Evolutionary conservation across 37 sponge, comb jelly and placozoan species (phyloP).

Genomic region (Ephydatia muelleri): DNA sequence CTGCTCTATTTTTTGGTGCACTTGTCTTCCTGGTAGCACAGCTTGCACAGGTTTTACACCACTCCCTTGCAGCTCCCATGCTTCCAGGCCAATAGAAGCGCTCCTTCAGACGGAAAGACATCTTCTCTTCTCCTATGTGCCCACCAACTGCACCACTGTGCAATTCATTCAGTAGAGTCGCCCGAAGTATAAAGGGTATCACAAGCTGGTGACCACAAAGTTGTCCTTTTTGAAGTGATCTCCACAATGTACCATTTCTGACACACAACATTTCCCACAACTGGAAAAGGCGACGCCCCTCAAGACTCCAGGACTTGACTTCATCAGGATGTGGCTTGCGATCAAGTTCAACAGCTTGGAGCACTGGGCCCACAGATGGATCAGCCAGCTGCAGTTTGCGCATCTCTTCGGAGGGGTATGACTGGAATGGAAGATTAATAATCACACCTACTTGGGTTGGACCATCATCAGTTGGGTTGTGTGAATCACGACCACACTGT

Average conservation of each 20-base stretch:
- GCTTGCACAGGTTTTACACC: no score
- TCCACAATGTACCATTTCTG: no score
- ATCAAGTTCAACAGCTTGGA: not conserved
- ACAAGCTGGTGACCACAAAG: not conserved
- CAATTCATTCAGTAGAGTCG: not conserved
- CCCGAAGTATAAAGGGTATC: not conserved
- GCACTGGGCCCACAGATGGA: not conserved
- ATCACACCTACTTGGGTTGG: not conserved
- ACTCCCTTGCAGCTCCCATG: no score
- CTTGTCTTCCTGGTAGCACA: no score
- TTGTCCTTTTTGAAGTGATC: not conserved
- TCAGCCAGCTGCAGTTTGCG: conserved; percentile 31
- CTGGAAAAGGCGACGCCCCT: conserved; percentile 19
- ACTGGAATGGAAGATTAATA: not conserved
- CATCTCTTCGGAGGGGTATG: conserved; percentile 9
- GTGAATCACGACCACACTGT: conserved; percentile 10
- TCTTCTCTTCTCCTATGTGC: conserved; percentile 1
- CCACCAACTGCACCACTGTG: not conserved
- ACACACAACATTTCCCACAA: conserved; percentile 3
- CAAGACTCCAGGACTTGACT: conserved; percentile 12
- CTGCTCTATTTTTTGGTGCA: no score
- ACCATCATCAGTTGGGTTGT: not conserved
- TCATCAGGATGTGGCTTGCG: conserved; percentile 8
- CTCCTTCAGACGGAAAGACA: not conserved
- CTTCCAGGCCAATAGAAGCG: conserved; percentile 6